phyloP scores from a whole-genome alignment of 2,888 invertebrate genomes.

The Rhynchonema sp. region DNA sequence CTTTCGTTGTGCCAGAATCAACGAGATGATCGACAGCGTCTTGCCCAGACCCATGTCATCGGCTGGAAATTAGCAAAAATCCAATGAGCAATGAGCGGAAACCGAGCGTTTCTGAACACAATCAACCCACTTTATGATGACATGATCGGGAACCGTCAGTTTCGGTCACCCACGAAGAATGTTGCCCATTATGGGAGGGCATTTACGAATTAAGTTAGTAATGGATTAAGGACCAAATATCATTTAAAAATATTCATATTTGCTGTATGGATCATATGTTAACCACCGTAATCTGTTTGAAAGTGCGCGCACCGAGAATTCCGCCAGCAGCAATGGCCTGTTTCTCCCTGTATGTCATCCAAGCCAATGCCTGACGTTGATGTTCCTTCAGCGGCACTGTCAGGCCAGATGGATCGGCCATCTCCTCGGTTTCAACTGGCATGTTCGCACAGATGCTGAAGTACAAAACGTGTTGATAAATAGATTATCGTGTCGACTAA shows the following conservation, averaged over 20 bases:
- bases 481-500: neutral
- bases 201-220: too few relatives aligned
- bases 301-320: conserved; percentile 60
- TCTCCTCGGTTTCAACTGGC: conserved; percentile 5
- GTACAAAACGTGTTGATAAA: conserved; percentile 8
- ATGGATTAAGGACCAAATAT: too few relatives aligned
- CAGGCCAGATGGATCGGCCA: conserved; percentile 3
- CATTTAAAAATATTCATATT: too few relatives aligned
- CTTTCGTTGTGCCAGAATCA: conserved; percentile 29
- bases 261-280: too few relatives aligned
- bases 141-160: too few relatives aligned
- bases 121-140: too few relatives aligned
- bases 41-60: conserved; percentile 39
- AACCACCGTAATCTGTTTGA: too few relatives aligned
- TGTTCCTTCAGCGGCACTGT: conserved; percentile 47
- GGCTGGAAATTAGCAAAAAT: conserved; percentile 22
- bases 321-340: conserved; percentile 57
- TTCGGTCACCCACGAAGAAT: too few relatives aligned
- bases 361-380: conserved; percentile 62
- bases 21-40: conserved; percentile 35
- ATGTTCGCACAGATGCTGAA: conserved; percentile 1
- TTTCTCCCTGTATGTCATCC: conserved; percentile 73
- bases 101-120: too few relatives aligned
- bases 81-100: too few relatives aligned
- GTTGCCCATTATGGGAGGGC: too few relatives aligned